Evolutionary conservation across 1,140 invertebrate species (phyloP).

Genomic region (Schlechtendalia chinensis): DNA sequence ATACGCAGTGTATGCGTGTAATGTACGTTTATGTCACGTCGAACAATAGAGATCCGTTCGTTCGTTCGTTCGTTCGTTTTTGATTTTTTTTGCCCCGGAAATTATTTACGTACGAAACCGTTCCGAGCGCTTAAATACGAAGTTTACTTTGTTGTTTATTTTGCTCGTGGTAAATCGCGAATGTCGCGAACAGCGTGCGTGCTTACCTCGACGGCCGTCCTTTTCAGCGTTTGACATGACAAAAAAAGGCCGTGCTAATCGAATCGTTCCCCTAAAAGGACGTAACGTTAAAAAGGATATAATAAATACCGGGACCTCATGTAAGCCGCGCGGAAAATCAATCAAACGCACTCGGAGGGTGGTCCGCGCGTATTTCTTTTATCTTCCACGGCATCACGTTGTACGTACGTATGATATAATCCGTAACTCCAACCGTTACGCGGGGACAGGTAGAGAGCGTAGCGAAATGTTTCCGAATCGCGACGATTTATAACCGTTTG

Average conservation of each 20-base stretch:
- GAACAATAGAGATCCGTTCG: too few relatives aligned
- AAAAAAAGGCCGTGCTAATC: constrained; percentile 39
- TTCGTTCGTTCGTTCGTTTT: too few relatives aligned
- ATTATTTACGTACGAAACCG: not conserved
- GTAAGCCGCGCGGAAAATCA: constrained; percentile 22
- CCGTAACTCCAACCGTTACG: not conserved
- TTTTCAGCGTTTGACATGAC: constrained; percentile 22
- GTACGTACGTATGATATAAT: not conserved
- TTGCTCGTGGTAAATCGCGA: not conserved
- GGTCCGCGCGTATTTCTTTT: not conserved
- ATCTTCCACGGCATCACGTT: not conserved
- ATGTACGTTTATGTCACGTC: too few relatives aligned
- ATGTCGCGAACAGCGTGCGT: not conserved
- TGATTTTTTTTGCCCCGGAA: too few relatives aligned
- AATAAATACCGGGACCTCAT: constrained; percentile 37
- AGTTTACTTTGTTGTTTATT: constrained; percentile 23
- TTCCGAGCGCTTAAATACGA: not conserved
- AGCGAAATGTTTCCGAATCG: not conserved
- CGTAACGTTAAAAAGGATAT: constrained; percentile 7
- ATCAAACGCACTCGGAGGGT: constrained; percentile 23
- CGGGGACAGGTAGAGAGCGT: not conserved
- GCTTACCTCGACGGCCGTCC: constrained; percentile 11
- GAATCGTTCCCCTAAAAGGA: constrained; percentile 38
- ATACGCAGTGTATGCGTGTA: too few relatives aligned
- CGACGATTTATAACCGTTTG: too few relatives aligned